Base-by-base conservation (phyloP, 2,797 vertebrate genomes). In the Cheracebus regulus region DNA sequence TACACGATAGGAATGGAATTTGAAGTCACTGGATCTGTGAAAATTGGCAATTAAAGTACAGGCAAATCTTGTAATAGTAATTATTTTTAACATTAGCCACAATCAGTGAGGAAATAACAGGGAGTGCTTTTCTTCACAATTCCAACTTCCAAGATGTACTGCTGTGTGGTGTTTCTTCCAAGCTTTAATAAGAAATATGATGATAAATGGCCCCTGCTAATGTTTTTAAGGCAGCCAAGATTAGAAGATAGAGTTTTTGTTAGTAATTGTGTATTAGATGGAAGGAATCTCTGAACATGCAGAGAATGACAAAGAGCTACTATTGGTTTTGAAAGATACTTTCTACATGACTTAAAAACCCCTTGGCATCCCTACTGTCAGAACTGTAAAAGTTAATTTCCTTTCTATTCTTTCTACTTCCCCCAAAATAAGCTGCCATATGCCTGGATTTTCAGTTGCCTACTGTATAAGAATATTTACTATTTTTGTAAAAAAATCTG, bases 11-110 rank as follows among this genome's bases (percentile, higher is more conserved):
- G 6, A 73, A 96, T 97, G 96, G 92, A 97, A 96, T 82, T 94
- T 93, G 93, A 98, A 98, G 93, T 87, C 73, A 50, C 58, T 85
- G 52, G 17, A 91, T 97, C 41, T 87, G 46, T 94, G 84, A 52
- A 97, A 98, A 95, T 89, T 98, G 83, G 41, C 97, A 97, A 96
- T 97, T 97, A 98, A 98, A 97, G 93, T 96, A 97, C 87, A 97
- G 96, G 96, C 86, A 98, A 70, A 97, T 88, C 67, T 97, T 98
- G 85, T 97, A 98, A 96, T 79, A 98, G 95, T 97, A 98, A 98
- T 98, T 98, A 98, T 98, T 98, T 96, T 98, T 98, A 98, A 98
- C 97, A 97, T 98, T 98, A 98, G 82, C 97, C 73, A 97, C 90
- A 97, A 98, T 98, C 95, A 97, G 92, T 80, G 67, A 96, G 92